These are phyloP conservation scores for Lycophotia porphyrea DNA, from an alignment of 2,888 invertebrate genomes.

Conservation along the genomic window DNA sequence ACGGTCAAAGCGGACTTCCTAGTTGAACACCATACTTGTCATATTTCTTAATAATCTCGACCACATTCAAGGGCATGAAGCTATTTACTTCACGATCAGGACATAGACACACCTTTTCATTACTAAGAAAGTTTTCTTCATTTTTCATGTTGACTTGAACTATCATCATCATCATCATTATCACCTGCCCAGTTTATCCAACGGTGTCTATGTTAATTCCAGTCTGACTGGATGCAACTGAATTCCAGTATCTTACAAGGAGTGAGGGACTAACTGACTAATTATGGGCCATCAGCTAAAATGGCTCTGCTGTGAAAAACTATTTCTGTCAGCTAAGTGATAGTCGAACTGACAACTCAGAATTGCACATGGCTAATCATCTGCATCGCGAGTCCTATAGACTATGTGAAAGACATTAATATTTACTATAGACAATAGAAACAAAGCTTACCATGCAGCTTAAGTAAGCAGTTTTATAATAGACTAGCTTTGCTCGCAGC, in stretches of 20 bases:
- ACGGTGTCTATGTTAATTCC: background rate
- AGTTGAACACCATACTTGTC: background rate
- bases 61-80: background rate
- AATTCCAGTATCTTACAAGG: background rate
- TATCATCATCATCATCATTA: background rate
- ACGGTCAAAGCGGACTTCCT: conserved; percentile 4
- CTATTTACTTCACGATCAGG: background rate
- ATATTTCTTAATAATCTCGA: background rate
- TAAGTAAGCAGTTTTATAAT: background rate
- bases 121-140: background rate
- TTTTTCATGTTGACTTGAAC: background rate
- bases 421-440: background rate
- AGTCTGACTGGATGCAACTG: background rate
- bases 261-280: background rate
- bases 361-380: background rate
- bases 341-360: background rate
- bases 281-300: too few species aligned
- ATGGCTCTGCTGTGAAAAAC: background rate
- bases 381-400: background rate
- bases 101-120: background rate
- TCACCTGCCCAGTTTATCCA: background rate
- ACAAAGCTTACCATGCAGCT: background rate
- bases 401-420: background rate
- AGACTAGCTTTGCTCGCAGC: too few species aligned
- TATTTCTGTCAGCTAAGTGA: background rate